phyloP scores from a whole-genome alignment of 2,888 invertebrate species.

The Pantelozetes paolii region DNA sequence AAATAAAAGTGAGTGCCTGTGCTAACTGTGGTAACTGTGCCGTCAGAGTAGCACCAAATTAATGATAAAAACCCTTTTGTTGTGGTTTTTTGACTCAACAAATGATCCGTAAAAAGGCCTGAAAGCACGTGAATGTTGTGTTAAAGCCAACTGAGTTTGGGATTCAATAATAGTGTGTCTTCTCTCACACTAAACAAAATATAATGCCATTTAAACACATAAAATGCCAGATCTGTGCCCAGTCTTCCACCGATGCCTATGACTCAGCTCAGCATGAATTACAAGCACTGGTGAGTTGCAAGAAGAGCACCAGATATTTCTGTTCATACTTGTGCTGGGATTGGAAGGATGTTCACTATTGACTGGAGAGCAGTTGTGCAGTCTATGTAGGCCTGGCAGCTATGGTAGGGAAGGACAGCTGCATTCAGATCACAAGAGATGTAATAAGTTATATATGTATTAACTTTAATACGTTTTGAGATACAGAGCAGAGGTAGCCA shows the following conservation, averaged over 20 bases:
- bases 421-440: not conserved
- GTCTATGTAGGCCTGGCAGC: not conserved
- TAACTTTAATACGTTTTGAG: conserved; percentile 16
- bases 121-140: not conserved
- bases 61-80: conserved; percentile 16
- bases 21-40: not conserved
- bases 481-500: conserved; percentile 13
- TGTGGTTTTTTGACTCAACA: conserved; percentile 18
- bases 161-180: conserved; percentile 1
- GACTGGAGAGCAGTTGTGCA: not conserved
- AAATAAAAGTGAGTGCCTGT: conserved; percentile 30
- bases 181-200: conserved; percentile 31
- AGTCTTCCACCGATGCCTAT: conserved; percentile 26
- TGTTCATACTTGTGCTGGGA: not conserved
- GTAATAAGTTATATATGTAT: conserved; percentile 25
- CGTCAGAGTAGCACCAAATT: conserved; percentile 1
- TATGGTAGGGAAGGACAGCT: conserved; percentile 21
- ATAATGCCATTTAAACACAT: conserved; percentile 28
- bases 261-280: conserved; percentile 33
- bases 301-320: not conserved
- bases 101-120: not conserved
- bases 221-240: conserved; percentile 8
- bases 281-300: conserved; percentile 18
- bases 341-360: not conserved
- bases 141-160: not conserved